Conservation (phyloP, 2,888 invertebrate genomes). For the Diabrotica balteata region DNA sequence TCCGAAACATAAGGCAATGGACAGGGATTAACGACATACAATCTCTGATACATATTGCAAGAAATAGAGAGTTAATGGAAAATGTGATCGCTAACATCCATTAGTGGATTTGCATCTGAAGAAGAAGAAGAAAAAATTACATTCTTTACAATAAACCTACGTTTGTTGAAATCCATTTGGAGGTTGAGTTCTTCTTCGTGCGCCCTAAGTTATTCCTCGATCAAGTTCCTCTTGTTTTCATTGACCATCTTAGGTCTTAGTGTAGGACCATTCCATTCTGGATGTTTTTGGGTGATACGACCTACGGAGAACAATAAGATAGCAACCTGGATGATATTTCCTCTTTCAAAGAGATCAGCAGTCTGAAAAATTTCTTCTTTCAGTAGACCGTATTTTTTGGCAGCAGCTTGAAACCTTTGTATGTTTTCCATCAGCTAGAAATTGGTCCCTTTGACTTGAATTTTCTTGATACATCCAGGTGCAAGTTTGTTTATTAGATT, state of each 20-base stretch:
- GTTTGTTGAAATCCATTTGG: slow-evolving; percentile 95
- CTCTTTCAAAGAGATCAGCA: slow-evolving; percentile 95
- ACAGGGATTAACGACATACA: too few relatives aligned
- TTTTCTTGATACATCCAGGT: slow-evolving; percentile 94
- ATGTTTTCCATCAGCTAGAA: slow-evolving; percentile 99
- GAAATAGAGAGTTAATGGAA: too few relatives aligned
- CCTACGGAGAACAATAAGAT: slow-evolving; percentile 91
- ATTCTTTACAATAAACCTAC: too few relatives aligned
- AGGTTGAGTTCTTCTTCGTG: slow-evolving; percentile 88
- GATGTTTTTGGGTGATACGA: slow-evolving; percentile 92
- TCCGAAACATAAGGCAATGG: too few relatives aligned
- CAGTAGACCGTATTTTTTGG: slow-evolving; percentile 95
- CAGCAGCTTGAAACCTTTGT: slow-evolving; percentile 96
- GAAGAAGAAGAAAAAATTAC: too few relatives aligned
- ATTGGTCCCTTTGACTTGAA: slow-evolving; percentile 94
- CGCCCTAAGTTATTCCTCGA: slow-evolving; percentile 90
- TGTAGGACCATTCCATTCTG: slow-evolving; percentile 88
- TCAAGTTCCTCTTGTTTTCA: slow-evolving; percentile 89
- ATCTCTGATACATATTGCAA: too few relatives aligned
- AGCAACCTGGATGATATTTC: slow-evolving; percentile 87
- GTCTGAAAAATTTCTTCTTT: slow-evolving; percentile 99
- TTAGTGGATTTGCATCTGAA: too few relatives aligned
- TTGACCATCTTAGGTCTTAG: slow-evolving; percentile 97
- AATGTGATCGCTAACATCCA: too few relatives aligned
- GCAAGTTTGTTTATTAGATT: slow-evolving; percentile 92